Conservation (phyloP, 2,113 vertebrate species). For the Pycnonotus jocosus region DNA sequence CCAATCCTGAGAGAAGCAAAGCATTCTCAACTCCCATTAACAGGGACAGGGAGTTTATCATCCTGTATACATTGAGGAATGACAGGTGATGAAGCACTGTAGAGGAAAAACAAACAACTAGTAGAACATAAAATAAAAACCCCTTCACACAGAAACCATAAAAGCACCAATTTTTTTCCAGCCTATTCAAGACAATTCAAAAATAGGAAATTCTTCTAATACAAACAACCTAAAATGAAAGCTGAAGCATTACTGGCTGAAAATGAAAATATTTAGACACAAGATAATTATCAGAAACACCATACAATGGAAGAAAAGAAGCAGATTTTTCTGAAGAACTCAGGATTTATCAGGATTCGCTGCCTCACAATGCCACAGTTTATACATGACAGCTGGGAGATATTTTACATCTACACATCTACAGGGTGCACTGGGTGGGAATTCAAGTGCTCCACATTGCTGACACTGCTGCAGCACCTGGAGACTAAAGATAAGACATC, state of each 20-base stretch:
- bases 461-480: background rate
- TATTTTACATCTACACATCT: background rate
- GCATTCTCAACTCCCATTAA: background rate
- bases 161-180: background rate
- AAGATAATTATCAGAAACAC: background rate
- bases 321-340: background rate
- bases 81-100: background rate
- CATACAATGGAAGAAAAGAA: background rate
- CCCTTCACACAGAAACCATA: background rate
- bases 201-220: background rate
- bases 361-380: background rate
- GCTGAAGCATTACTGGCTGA: background rate
- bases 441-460: background rate
- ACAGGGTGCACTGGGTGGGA: background rate
- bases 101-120: background rate
- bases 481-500: background rate
- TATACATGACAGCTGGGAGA: background rate
- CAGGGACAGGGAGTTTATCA: background rate
- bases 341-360: background rate
- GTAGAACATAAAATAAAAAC: background rate
- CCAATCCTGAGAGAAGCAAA: background rate
- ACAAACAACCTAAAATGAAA: background rate
- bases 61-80: background rate
- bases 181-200: background rate
- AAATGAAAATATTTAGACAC: background rate